Percentiles rank a stretch among this genome's conserved stretches.
Evolutionary conservation across 2,888 invertebrate species (phyloP).

Genomic region (Phorcus lineatus): DNA sequence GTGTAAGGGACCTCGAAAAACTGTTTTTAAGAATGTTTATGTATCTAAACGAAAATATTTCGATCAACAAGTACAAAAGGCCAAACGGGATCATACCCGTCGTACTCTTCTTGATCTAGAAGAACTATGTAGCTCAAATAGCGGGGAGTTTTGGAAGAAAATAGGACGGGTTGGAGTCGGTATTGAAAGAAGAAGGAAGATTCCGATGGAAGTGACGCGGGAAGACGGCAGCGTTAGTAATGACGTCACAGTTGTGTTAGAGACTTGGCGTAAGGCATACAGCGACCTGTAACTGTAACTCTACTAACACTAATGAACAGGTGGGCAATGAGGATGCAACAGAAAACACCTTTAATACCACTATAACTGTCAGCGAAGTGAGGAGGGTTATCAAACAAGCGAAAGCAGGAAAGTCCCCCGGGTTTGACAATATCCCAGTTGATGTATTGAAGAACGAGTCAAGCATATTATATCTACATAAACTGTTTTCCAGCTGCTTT

Average conservation of each 20-base stretch:
- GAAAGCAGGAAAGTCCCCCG: not conserved
- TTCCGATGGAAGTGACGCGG: not conserved
- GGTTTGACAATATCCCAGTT: not conserved
- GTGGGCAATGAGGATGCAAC: not conserved
- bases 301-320: not conserved
- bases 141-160: not conserved
- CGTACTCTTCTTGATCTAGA: not conserved
- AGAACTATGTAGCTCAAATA: not conserved
- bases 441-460: not conserved
- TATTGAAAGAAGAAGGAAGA: not conserved
- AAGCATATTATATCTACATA: not conserved
- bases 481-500: not conserved
- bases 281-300: not conserved
- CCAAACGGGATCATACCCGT: not conserved
- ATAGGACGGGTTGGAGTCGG: not conserved
- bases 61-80: not conserved
- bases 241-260: not conserved
- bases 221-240: not conserved
- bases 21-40: not conserved
- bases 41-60: not conserved
- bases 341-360: not conserved
- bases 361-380: not conserved
- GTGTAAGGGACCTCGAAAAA: not conserved
- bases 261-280: not conserved
- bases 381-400: not conserved